Conservation (phyloP, 2,113 vertebrate species). For the Anser cygnoides region DNA sequence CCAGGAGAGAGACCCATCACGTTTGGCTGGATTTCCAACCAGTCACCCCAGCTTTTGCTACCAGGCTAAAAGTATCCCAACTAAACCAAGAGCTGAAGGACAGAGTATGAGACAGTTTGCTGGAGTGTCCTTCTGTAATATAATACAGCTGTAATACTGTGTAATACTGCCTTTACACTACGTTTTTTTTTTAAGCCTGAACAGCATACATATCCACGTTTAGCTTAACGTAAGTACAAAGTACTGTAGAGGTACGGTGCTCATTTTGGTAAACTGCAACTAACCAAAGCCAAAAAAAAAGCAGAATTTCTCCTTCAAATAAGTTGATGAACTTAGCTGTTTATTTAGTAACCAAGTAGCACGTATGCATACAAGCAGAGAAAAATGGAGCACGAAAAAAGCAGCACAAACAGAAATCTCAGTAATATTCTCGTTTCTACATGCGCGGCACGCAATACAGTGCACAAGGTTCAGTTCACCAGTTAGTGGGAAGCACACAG, state of each 20-base stretch:
- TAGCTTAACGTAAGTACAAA: neutral
- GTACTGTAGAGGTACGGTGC: neutral
- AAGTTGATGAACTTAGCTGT: neutral
- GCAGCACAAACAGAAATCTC: neutral
- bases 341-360: neutral
- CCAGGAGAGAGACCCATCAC: neutral
- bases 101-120: neutral
- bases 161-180: neutral
- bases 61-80: neutral
- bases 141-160: neutral
- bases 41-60: neutral
- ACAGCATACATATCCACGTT: neutral
- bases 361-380: neutral
- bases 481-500: neutral
- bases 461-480: neutral
- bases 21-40: neutral
- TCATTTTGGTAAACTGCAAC: neutral
- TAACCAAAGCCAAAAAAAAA: neutral
- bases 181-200: neutral
- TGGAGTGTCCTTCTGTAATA: neutral
- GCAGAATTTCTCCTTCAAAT: neutral
- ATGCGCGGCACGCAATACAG: neutral
- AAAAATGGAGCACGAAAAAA: neutral
- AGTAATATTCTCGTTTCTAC: neutral
- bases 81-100: neutral